A percentile compares a stretch with the other conserved stretches of the same genome.
phyloP scores from a whole-genome alignment of 2,888 invertebrate species.

The Eupithecia tripunctaria region DNA sequence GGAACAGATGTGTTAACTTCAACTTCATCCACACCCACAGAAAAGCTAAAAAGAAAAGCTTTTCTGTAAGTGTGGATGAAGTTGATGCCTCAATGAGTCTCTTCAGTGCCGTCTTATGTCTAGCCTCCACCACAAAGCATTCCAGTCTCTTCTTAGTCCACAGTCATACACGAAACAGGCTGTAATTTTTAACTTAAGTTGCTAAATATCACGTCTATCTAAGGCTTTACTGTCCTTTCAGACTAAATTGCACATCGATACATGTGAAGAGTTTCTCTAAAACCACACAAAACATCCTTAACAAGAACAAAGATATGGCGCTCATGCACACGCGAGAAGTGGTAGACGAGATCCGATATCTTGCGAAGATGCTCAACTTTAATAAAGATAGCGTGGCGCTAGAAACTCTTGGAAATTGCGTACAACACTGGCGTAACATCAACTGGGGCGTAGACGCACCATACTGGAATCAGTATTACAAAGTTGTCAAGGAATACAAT shows the following conservation, averaged over 20 bases:
- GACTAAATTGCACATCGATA: constrained; percentile 73
- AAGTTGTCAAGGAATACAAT: constrained; percentile 66
- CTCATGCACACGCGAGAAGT: constrained; percentile 67
- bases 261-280: constrained; percentile 76
- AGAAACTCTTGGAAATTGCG: constrained; percentile 42
- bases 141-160: too few species aligned
- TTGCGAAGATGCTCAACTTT: constrained; percentile 70
- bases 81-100: too few species aligned
- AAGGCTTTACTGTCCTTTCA: constrained; percentile 42
- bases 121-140: too few species aligned
- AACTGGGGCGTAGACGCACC: constrained; percentile 80
- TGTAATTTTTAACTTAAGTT: too few species aligned
- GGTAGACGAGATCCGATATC: constrained; percentile 67
- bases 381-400: constrained; percentile 49
- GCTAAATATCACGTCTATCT: background rate
- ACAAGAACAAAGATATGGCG: constrained; percentile 65
- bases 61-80: too few species aligned
- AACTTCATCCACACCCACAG: too few species aligned
- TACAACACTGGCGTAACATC: constrained; percentile 66
- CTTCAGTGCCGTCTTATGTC: too few species aligned
- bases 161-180: too few species aligned
- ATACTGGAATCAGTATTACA: constrained; percentile 80
- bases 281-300: constrained; percentile 68
- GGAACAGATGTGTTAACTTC: too few species aligned
- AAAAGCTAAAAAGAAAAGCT: too few species aligned